Evolutionary conservation across 1,140 invertebrate species (phyloP).

Genomic region (Melanaphis sacchari): DNA sequence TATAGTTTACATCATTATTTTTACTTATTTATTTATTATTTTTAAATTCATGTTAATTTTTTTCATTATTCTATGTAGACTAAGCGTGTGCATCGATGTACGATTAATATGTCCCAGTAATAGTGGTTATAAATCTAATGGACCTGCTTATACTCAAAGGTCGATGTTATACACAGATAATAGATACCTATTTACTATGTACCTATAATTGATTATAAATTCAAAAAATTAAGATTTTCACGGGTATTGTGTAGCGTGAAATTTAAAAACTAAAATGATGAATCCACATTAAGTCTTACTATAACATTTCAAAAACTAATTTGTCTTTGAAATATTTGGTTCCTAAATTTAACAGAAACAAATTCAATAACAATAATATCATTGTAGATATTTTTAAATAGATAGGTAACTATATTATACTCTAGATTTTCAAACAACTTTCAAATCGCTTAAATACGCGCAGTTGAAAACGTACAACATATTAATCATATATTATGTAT

Average conservation of each 20-base stretch:
- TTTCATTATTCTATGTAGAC: background rate
- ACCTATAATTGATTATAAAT: background rate
- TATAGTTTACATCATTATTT: background rate
- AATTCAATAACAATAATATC: background rate
- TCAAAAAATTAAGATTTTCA: background rate
- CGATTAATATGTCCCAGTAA: background rate
- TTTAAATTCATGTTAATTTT: background rate
- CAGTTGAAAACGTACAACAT: background rate
- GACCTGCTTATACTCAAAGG: background rate
- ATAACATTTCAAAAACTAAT: background rate
- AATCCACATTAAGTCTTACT: background rate
- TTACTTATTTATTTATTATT: too few species aligned
- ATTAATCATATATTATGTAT: constrained; percentile 15
- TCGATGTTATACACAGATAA: background rate
- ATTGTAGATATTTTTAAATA: background rate
- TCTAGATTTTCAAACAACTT: background rate
- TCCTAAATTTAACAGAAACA: background rate
- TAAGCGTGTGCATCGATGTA: background rate
- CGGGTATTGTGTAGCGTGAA: background rate
- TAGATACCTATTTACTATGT: background rate
- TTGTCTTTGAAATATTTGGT: background rate
- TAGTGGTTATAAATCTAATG: too few species aligned
- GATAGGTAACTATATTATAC: background rate
- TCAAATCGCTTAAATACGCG: background rate
- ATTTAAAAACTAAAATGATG: background rate